Percentiles rank a stretch among this genome's conserved stretches.
These are phyloP conservation scores for Eucidaris tribuloides DNA, from an alignment of 35 echinoderm and acorn worm genomes.

Conservation along the genomic window DNA sequence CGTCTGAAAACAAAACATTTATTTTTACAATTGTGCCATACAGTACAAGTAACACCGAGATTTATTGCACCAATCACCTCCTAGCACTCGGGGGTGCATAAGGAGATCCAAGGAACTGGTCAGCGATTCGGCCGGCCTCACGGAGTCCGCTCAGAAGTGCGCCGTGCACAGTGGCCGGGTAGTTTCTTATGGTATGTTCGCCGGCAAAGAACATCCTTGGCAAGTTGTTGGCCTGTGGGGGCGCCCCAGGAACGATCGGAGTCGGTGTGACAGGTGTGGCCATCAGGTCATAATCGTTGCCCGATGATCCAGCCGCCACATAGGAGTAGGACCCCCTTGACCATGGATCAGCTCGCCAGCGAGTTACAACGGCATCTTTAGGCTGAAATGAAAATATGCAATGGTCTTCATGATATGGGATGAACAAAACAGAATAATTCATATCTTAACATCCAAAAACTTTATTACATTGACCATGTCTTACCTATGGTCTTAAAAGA, in stretches of 20 bases:
- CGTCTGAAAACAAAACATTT: too few species aligned
- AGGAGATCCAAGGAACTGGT: constrained; percentile 91
- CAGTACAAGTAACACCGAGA: too few species aligned
- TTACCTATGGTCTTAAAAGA: too few species aligned
- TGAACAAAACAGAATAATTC: too few species aligned
- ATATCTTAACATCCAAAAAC: too few species aligned
- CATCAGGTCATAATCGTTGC: constrained; percentile 97
- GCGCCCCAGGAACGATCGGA: constrained; percentile 76
- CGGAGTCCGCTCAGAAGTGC: constrained; percentile 89
- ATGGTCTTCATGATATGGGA: neutral
- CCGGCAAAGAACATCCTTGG: constrained; percentile 94
- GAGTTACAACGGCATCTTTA: constrained; percentile 97
- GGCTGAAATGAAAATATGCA: constrained; percentile 64
- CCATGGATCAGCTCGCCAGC: constrained; percentile 98
- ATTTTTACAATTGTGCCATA: too few species aligned
- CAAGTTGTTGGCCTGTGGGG: constrained; percentile 80
- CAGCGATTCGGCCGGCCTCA: constrained; percentile 93
- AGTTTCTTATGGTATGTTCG: constrained; percentile 98
- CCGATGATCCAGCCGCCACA: constrained; percentile 93
- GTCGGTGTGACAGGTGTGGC: constrained; percentile 90
- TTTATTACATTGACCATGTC: neutral
- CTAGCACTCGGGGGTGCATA: constrained; percentile 74
- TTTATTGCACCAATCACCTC: constrained; percentile 40
- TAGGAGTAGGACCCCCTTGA: constrained; percentile 97
- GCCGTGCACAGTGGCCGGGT: constrained; percentile 90